These are phyloP conservation scores for Brachypodius melanocephalos DNA, from an alignment of 2,113 vertebrate genomes.

Conservation along the genomic window DNA sequence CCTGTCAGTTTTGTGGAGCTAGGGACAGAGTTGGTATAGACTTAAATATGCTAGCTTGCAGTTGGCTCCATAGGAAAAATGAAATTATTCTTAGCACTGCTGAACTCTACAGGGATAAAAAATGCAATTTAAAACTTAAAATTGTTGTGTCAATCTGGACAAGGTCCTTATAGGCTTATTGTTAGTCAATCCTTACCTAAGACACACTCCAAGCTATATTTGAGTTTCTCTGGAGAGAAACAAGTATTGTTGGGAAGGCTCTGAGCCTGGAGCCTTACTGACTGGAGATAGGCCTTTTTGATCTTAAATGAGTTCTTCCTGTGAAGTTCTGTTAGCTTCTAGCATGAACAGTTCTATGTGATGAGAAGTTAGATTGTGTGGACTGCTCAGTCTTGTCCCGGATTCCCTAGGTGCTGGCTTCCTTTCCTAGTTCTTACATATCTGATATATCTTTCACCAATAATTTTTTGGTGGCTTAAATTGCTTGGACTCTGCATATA, in stretches of 20 bases:
- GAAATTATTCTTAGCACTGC: background rate
- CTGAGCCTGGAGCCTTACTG: background rate
- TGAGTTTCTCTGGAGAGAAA: background rate
- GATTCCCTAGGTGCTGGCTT: background rate
- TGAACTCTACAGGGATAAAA: background rate
- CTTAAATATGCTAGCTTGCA: background rate
- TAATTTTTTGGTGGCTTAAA: background rate
- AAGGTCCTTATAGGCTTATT: background rate
- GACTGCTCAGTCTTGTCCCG: background rate
- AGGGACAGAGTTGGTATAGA: background rate
- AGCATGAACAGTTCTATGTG: too few relatives aligned
- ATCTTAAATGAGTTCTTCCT: background rate
- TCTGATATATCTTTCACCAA: background rate
- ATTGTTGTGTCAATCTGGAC: background rate
- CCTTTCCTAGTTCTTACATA: background rate
- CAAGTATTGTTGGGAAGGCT: background rate
- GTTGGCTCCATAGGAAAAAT: background rate
- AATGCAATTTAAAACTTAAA: background rate
- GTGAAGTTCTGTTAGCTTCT: background rate
- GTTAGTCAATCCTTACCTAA: background rate
- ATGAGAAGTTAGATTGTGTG: background rate
- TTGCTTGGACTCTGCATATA: background rate
- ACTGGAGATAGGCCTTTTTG: background rate
- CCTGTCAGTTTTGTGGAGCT: background rate
- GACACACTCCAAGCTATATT: background rate